Evolutionary conservation across 2,797 vertebrate species (phyloP).

Genomic region (Vespertilio murinus): DNA sequence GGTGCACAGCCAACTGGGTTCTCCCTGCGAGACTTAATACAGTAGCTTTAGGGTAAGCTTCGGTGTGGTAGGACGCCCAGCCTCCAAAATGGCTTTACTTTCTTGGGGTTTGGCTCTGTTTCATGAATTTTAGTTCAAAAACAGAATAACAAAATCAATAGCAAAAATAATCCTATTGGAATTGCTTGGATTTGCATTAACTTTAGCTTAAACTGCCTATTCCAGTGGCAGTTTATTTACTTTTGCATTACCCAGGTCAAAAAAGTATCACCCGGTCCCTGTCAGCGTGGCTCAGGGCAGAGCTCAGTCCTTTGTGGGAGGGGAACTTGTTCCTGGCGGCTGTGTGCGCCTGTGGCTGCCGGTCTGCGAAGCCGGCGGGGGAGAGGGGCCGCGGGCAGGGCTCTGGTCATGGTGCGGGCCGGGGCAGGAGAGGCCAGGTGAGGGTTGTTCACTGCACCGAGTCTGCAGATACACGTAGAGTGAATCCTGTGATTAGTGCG

Average conservation of each 20-base stretch:
- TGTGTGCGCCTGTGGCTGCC: neutral
- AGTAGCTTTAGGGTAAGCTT: neutral
- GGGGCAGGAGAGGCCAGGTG: neutral
- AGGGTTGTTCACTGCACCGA: neutral
- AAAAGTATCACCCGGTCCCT: neutral
- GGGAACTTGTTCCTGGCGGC: neutral
- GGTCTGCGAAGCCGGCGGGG: neutral
- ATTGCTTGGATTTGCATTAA: neutral
- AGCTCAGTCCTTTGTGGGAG: neutral
- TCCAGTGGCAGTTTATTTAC: neutral
- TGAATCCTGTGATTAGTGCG: neutral
- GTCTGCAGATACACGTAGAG: neutral
- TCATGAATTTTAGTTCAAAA: conserved; percentile 30
- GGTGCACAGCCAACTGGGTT: neutral
- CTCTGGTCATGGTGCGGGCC: neutral
- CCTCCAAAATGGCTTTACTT: neutral
- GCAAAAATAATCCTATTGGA: neutral
- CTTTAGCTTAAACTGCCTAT: neutral
- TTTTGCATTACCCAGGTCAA: neutral
- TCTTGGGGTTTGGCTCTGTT: neutral
- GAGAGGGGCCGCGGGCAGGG: neutral
- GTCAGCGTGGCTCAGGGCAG: neutral
- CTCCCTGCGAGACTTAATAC: neutral
- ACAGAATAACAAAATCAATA: neutral
- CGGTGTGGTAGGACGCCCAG: neutral